Base-by-base conservation (phyloP, 2,888 invertebrate species). In the Lasiommata megera region DNA sequence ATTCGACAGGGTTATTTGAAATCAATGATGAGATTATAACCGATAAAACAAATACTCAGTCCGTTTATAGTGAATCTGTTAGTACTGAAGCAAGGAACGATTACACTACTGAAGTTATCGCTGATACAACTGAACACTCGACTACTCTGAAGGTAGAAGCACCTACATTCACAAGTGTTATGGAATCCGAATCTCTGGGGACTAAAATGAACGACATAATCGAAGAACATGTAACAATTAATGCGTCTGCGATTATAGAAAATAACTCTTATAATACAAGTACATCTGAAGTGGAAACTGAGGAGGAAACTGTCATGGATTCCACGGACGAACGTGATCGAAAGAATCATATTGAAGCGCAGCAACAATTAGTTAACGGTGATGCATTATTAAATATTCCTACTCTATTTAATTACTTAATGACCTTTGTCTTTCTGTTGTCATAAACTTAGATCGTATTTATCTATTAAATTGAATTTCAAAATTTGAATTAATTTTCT, bases 331-430 rank as follows among this genome's bases (percentile, higher is more conserved):
- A 58, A 47, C 54, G 18, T 18, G 55, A 44, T 12, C 53, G 62
- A 37, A 53, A 63, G 37, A 44, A 61, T 11, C 62, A 61, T 28
- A 60, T 66, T 14, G 61, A 66, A 57, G 65, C 66, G 31, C 64
- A 67, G 37, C 61, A 64, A 18, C 61, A 65, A 29, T 41, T 55
- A 17, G 52, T 54, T n/a, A 58, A 37, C n/a, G 62, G 51, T 53
- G 47, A 37, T 9, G 65, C 62, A 16, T 38, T 58, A 14, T 18
- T 11, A 12, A 52, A 52, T 34, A 54, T 41, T 12, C 47, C 50
- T 1, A 34, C 51, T 34, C 38, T 34, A 1, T 50, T 54, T 12
- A 44, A 29, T 9, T 61, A 29, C 44, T 54, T 50, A 37, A 48
- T 51, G 17, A 48, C 16, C 54, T 61, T 17, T n/a, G 16, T 18